phyloP scores from a whole-genome alignment of 2,888 invertebrate genomes.

The Oeneis ivallda region DNA sequence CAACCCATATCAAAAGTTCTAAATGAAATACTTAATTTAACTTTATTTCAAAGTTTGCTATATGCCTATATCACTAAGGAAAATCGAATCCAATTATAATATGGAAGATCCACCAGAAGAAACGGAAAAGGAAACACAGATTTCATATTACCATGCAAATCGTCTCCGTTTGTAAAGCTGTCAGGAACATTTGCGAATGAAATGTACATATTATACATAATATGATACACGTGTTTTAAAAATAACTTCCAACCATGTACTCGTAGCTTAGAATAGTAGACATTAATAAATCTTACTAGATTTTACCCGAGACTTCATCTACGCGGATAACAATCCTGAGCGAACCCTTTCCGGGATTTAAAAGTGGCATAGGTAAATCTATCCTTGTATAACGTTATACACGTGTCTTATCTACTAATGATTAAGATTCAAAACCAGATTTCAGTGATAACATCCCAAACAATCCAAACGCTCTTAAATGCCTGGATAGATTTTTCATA shows the following conservation, averaged over 20 bases:
- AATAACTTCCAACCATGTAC: background rate
- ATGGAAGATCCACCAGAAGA: background rate
- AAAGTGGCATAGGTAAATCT: too few relatives aligned
- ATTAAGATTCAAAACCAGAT: too few relatives aligned
- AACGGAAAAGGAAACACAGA: conserved; percentile 17
- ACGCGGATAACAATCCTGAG: too few relatives aligned
- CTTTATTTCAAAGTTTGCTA: background rate
- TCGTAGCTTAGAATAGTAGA: background rate
- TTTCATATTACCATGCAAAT: conserved; percentile 22
- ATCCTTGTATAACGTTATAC: too few relatives aligned
- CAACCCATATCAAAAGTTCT: background rate
- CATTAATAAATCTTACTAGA: background rate
- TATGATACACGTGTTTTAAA: background rate
- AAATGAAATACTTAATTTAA: background rate
- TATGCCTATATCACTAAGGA: background rate
- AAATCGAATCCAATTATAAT: background rate
- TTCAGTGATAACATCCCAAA: too few relatives aligned
- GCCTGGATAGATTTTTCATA: too few relatives aligned
- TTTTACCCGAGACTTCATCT: too few relatives aligned
- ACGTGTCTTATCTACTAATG: too few relatives aligned
- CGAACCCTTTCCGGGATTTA: too few relatives aligned
- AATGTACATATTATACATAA: conserved; percentile 26
- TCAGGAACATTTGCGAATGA: background rate
- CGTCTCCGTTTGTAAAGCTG: background rate
- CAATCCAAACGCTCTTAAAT: too few relatives aligned